phyloP scores from a whole-genome alignment of 2,113 vertebrate genomes.

The Delphinus delphis region DNA sequence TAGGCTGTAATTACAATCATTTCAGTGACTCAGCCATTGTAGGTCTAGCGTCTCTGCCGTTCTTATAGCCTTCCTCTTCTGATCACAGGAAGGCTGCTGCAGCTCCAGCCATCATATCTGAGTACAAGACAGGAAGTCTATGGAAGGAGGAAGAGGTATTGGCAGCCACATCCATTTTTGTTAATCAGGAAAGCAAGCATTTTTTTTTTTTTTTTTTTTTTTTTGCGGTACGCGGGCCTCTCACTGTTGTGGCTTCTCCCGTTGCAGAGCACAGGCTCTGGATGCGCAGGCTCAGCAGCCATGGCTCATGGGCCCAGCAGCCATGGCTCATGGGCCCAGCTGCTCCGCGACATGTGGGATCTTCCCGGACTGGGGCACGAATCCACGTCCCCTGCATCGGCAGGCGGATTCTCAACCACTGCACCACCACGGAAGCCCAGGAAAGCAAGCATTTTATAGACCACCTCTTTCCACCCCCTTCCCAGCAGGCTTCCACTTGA shows the following conservation, averaged over 20 bases:
- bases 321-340: too few relatives aligned
- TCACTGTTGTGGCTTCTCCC: too few relatives aligned
- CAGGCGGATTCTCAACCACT: too few relatives aligned
- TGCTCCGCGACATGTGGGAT: too few relatives aligned
- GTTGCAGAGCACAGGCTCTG: too few relatives aligned
- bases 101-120: not conserved
- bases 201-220: not conserved
- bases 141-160: not conserved
- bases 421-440: not conserved
- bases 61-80: not conserved
- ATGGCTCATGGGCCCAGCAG: too few relatives aligned
- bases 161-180: not conserved
- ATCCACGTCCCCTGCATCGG: too few relatives aligned
- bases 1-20: not conserved
- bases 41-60: not conserved
- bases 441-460: not conserved
- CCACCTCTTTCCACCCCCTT: not conserved
- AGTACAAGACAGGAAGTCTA: not conserved
- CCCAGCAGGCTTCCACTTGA: not conserved
- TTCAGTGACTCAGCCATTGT: not conserved
- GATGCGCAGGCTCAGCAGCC: too few relatives aligned
- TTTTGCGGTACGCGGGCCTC: too few relatives aligned
- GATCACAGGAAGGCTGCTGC: not conserved
- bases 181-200: not conserved
- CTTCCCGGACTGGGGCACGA: too few relatives aligned